Conservation (phyloP, 2,888 invertebrate genomes). For the Caenorhabditis uteleia region DNA sequence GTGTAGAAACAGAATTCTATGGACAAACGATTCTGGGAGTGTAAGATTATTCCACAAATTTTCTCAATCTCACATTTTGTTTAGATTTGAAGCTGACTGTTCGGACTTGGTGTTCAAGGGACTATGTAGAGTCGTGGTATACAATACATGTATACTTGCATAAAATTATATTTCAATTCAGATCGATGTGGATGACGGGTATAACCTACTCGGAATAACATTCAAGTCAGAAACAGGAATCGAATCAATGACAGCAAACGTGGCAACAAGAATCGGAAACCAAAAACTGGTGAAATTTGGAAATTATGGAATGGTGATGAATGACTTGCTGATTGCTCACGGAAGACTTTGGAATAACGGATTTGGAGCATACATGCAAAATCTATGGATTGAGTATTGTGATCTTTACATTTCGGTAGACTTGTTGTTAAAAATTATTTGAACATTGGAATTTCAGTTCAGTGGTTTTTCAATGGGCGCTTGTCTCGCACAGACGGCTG, state of each 20-base stretch:
- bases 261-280: conserved; percentile 4
- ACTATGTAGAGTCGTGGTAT: conserved; percentile 34
- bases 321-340: conserved; percentile 24
- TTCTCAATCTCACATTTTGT: background rate
- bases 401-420: conserved; percentile 37
- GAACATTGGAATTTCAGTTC: conserved; percentile 14
- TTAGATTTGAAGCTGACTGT: conserved; percentile 37
- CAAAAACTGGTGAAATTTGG: conserved; percentile 18
- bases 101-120: conserved; percentile 36
- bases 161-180: conserved; percentile 5
- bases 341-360: conserved; percentile 38
- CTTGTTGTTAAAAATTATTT: background rate
- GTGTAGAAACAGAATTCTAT: conserved; percentile 32
- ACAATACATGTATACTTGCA: background rate
- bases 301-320: conserved; percentile 29
- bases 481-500: conserved; percentile 40
- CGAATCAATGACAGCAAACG: conserved; percentile 14
- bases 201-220: conserved; percentile 35
- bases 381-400: conserved; percentile 36
- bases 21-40: conserved; percentile 26
- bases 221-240: conserved; percentile 37
- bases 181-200: conserved; percentile 38
- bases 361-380: conserved; percentile 29
- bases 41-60: background rate
- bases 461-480: conserved; percentile 34